phyloP scores from a whole-genome alignment of 2,888 invertebrate species.

The Agonopterix arenella region DNA sequence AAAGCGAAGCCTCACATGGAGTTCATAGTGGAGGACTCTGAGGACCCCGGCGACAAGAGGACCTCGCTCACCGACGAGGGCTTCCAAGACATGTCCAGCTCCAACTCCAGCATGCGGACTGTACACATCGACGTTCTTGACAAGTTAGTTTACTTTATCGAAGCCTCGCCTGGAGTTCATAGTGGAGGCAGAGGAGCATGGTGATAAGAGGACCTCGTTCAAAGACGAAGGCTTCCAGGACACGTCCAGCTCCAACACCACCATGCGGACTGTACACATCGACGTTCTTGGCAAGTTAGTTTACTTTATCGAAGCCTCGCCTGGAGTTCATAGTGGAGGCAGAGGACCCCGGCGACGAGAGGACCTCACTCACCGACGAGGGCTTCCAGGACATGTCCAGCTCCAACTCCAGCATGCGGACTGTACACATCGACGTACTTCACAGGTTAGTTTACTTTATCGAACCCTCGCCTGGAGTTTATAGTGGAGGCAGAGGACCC shows the following conservation, averaged over 20 bases:
- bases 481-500: conserved; percentile 45
- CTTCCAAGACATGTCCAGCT: conserved; percentile 62
- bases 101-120: conserved; percentile 45
- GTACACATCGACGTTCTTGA: conserved; percentile 46
- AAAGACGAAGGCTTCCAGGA: conserved; percentile 67
- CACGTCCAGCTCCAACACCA: conserved; percentile 54
- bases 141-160: conserved; percentile 24
- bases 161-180: not conserved
- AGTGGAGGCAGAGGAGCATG: conserved; percentile 25
- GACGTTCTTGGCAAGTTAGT: conserved; percentile 47
- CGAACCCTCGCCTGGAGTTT: conserved; percentile 30
- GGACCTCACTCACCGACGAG: too few species aligned
- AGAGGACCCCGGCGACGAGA: conserved; percentile 16
- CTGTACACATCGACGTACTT: conserved; percentile 39
- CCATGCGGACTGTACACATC: conserved; percentile 41
- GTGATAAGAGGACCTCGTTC: conserved; percentile 37
- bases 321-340: conserved; percentile 22
- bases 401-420: conserved; percentile 45
- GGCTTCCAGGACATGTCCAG: conserved; percentile 22
- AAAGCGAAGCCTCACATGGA: conserved; percentile 39
- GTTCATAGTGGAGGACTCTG: conserved; percentile 43
- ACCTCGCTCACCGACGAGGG: conserved; percentile 59
- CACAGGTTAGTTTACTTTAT: conserved; percentile 34
- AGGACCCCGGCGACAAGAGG: conserved; percentile 31
- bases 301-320: not conserved